Evolutionary conservation across 1,140 invertebrate species (phyloP), one percentile per base, ranked within the genome.

Genomic region (Drosophila rufa): DNA sequence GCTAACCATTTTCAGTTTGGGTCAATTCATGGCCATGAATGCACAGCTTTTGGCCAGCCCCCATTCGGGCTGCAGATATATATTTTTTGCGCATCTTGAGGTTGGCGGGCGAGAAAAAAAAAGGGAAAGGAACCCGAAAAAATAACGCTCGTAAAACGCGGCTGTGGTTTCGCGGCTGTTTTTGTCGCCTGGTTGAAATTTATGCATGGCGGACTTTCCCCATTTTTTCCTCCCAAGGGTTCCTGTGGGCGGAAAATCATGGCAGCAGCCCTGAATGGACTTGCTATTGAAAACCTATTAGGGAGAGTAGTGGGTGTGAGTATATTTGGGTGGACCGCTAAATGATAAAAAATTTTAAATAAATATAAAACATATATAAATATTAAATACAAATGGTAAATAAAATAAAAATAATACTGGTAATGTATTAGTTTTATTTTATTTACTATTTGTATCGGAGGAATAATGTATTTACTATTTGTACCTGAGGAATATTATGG

Each of bases 21-120:
- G 45, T 50, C 67, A 73, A 50, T 59, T 73, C 53, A 51, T 45
- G 67, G 67, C 67, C 67, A 38, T 73, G 67, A 59, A 73, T 73
- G 46, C 67, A 50, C 53, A 55, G 48, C 67, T 45, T 46, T 33
- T 33, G 50, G 62, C 36, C 48, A 17, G 43, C 14, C 33, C 50
- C 27, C 5, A 53, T 19, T 22, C 51, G 27, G 38, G 53, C 6
- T 43, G 45, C 33, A 36, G 40, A 43, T 50, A 48, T 48, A 47
- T 46, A n/a, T 68, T 62, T 70, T 46, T 48, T 45, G 40, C 47
- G 40, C 68, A 74, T 74, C 56, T 74, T 61, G 55, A 60, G 57
- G 47, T 25, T 53, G 30, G n/a, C 40, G 40, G 56, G 36, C 55
- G 47, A 22, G 53, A 36, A 50, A 53, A 58, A 19, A 53, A 19